These are phyloP conservation scores for Acrocera orbiculus DNA, from an alignment of 2,888 invertebrate species.

Conservation along the genomic window DNA sequence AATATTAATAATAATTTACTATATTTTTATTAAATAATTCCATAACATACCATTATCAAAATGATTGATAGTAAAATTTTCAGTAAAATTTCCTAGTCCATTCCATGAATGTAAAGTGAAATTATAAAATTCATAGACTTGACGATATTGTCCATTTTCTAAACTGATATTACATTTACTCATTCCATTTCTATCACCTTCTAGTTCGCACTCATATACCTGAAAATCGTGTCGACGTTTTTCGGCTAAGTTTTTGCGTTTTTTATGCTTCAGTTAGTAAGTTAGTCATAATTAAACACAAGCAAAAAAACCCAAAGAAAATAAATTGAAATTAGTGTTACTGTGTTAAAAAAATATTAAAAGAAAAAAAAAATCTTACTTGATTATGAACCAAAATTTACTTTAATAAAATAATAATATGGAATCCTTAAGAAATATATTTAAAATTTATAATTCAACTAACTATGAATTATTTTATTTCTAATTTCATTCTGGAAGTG, in stretches of 20 bases:
- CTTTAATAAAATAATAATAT: too few species aligned
- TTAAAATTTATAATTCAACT: too few species aligned
- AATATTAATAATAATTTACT: too few species aligned
- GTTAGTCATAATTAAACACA: slow-evolving; percentile 1
- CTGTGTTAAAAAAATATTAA: not conserved
- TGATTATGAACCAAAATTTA: too few species aligned
- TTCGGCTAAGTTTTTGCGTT: not conserved
- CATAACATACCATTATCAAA: slow-evolving; percentile 21
- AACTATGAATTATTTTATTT: too few species aligned
- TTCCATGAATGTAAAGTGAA: slow-evolving; percentile 45
- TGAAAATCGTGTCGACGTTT: slow-evolving; percentile 20
- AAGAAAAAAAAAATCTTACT: too few species aligned
- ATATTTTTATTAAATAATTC: not conserved
- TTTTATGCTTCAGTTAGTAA: not conserved
- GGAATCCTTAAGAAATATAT: too few species aligned
- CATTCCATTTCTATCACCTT: slow-evolving; percentile 14
- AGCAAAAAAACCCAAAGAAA: too few species aligned
- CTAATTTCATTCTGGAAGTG: too few species aligned
- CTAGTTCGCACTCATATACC: slow-evolving; percentile 28
- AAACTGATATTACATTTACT: slow-evolving; percentile 8
- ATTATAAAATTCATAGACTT: slow-evolving; percentile 33
- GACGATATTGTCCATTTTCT: slow-evolving; percentile 30
- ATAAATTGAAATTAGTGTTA: too few species aligned
- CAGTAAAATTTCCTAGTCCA: slow-evolving; percentile 37
- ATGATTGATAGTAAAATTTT: slow-evolving; percentile 41